Evolutionary conservation across 2,888 invertebrate genomes (phyloP), one percentile per base, ranked within the genome.

Genomic region (Drosophila leonis): DNA sequence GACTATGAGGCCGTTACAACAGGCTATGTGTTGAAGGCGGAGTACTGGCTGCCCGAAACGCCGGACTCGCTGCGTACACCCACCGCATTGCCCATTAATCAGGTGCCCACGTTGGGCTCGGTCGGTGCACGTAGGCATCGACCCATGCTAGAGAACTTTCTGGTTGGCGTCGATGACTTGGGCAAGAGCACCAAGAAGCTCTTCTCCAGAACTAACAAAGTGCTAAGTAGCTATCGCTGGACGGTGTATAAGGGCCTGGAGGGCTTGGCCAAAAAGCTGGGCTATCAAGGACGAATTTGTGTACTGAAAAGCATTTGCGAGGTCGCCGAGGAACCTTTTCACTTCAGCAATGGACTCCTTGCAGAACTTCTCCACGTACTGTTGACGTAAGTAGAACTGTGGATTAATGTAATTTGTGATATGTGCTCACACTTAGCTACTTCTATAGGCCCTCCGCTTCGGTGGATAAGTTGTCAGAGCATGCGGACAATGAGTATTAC

Each of bases 221-320:
- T 88, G 2, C 46, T 90, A 4, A 82, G 88, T 15, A 92, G 87
- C 24, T 92, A 92, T 65, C 90, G 92, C 1, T 92, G 92, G 92
- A 83, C 87, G 1, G 66, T 91, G 0, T 92, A 92, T 68, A 91
- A 90, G 54, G 91, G 77, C 1, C 73, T 92, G 60, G 92, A 92
- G 57, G 87, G 84, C 0, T 51, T 92, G 56, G 91, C 90, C 4
- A 72, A 80, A 24, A 96, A 95, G 83, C 94, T 95, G 90, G 95
- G 96, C 20, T 94, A 95, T 78, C 93, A 94, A 70, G 96, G 96
- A 13, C 94, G 95, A 80, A 95, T 95, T 52, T 97, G 97, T 93
- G 92, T 97, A 77, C 93, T 97, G 73, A 95, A 96, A 90, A 95
- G 95, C 81, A 96, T 97, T 87, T 97, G 97, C 91, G 96, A 97